Percentiles rank a stretch among this genome's conserved stretches.
phyloP scores from a whole-genome alignment of 2,888 invertebrate genomes.

The Cetonia aurata region DNA sequence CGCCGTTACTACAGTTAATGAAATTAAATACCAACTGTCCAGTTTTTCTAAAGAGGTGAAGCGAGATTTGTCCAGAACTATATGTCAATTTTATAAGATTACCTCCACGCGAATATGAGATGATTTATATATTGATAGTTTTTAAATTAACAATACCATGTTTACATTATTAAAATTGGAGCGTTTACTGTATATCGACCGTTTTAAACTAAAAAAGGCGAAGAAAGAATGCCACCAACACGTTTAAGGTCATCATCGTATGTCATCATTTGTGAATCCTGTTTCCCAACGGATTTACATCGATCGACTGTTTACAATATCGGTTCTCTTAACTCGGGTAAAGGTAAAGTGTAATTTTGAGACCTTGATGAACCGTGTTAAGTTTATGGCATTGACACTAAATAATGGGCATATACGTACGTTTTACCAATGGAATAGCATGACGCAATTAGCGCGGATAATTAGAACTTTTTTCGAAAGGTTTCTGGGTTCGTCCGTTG shows the following conservation, averaged over 20 bases:
- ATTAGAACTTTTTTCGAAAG: constrained; percentile 42
- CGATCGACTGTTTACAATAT: constrained; percentile 28
- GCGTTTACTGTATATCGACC: constrained; percentile 9
- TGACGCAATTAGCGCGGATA: constrained; percentile 35
- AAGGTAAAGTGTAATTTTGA: constrained; percentile 15
- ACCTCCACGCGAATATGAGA: too few species aligned
- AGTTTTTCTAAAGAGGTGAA: background rate
- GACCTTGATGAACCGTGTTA: constrained; percentile 42
- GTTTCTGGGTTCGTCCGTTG: constrained; percentile 37
- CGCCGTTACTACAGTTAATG: background rate
- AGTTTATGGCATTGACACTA: constrained; percentile 42
- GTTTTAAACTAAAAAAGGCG: constrained; percentile 28
- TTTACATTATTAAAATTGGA: constrained; percentile 22
- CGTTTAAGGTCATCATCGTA: constrained; percentile 31
- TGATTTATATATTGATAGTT: too few species aligned
- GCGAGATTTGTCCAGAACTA: too few species aligned
- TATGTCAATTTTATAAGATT: too few species aligned
- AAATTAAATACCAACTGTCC: background rate
- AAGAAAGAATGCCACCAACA: constrained; percentile 12
- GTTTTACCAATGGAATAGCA: constrained; percentile 24
- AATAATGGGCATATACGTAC: constrained; percentile 31
- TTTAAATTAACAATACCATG: background rate
- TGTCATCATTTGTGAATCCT: constrained; percentile 38
- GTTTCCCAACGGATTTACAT: constrained; percentile 28
- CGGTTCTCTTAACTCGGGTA: constrained; percentile 31